Base-by-base conservation (phyloP, 1,140 invertebrate species). In the Aphis craccivora region DNA sequence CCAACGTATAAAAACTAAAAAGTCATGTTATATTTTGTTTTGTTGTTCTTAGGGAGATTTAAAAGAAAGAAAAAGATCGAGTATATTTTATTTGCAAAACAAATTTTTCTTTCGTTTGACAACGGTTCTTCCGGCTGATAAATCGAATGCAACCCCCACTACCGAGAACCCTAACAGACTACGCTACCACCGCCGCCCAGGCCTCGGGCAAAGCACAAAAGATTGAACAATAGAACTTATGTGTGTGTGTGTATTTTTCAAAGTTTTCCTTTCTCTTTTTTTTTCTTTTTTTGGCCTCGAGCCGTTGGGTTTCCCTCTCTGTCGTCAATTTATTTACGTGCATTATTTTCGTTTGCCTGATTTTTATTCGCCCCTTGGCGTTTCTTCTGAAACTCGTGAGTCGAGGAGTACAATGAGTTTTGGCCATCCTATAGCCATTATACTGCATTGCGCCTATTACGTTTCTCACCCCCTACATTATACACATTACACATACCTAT, bases 101-200 rank as follows among this genome's bases (percentile, higher is more conserved):
- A 93, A 93, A 93, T 93, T 93, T 93, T 93, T 53, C 81, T 93
- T 93, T 93, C 76, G 76, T 93, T 93, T 93, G 91, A 93, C 81
- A 84, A 84, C 91, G 91, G 81, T 84, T 84, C 67, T 93, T 93
- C 81, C 81, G 91, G 91, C 48, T 93, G 91, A 93, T 93, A 93
- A 93, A 93, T 93, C 91, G 91, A 93, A 93, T 84, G 81, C 43
- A 51, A 20, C 9, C 45, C n/a, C 6, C 90, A 18, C 2, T 30
- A 30, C 35, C 22, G 8, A 76, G 1, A n/a, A 18, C n/a, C 60
- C 60, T 76, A 76, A 76, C 60, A 76, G 5, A n/a, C 60, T 76
- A 76, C 60, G 90, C n/a, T 9, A 22, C 60, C 35, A 25, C 43
- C 67, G 8, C 43, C 45, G 6, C 43, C 40, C 35, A 81, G 40